These are phyloP conservation scores for Oreocharis arfaki DNA, from an alignment of 2,113 vertebrate species.

Conservation along the genomic window DNA sequence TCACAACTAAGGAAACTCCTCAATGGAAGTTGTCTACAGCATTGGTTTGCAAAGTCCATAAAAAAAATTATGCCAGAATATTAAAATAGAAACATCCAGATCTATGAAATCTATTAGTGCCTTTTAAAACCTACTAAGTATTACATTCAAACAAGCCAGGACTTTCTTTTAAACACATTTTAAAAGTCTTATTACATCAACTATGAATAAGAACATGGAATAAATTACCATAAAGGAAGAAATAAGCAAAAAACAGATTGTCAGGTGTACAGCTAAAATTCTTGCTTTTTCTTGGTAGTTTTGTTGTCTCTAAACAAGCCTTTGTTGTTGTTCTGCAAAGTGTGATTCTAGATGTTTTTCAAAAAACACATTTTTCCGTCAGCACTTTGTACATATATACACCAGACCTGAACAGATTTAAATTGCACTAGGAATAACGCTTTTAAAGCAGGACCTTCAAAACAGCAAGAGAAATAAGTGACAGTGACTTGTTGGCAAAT, in stretches of 20 bases:
- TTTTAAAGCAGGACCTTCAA: neutral
- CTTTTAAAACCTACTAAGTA: neutral
- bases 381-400: neutral
- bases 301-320: neutral
- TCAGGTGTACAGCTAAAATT: neutral
- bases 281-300: neutral
- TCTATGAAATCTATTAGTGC: neutral
- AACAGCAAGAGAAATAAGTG: neutral
- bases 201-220: neutral
- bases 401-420: neutral
- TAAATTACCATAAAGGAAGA: neutral
- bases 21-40: neutral
- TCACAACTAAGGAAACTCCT: neutral
- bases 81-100: neutral
- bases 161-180: neutral
- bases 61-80: neutral
- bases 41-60: neutral
- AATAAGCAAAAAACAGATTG: neutral
- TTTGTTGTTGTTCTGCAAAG: neutral
- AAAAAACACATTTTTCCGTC: neutral
- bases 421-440: neutral
- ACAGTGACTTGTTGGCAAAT: neutral
- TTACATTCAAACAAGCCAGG: neutral
- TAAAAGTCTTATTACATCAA: neutral
- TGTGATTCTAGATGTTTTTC: neutral